Base-by-base conservation (phyloP, 2,797 vertebrate genomes). In the Hybognathus amarus region DNA sequence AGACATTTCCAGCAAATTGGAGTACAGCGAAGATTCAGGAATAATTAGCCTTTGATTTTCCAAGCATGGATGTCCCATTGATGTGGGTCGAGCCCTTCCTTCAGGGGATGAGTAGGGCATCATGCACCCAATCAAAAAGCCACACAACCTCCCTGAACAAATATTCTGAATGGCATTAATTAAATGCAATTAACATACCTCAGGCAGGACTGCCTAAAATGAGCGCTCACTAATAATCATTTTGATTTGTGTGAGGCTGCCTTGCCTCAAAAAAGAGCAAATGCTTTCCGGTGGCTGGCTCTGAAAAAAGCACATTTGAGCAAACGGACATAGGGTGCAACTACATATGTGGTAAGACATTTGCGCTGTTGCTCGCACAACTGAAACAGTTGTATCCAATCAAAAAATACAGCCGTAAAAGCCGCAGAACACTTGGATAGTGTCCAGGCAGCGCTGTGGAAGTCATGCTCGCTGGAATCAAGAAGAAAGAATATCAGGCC, bases 321-420 rank as follows among this genome's bases (percentile, higher is more conserved):
- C 52, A 79, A 79, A 42, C 0, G 42, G 9, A 77, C 56, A 20
- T 20, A 54, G 36, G 64, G 61, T 66, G 45, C 52, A 80, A 24
- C 68, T 18, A 33, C 20, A 73, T 54, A 71, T 61, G 52, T 59
- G 27, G 36, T 13, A 20, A 24, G 45, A 67, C 45, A n/a, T 76
- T 56, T 67, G 5, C 24, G 2, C 63, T 17, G 52, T 45, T 77
- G 81, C 71, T 45, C 63, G 2, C 45, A 67, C 61, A 67, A 54
- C 47, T 7, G 6, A 76, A 82, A 76, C 71, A 76, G 80, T 82
- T 76, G 80, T 67, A 76, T 82, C 45, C 71, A 54, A 82, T 82
- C 45, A 54, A 36, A 76, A 76, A 68, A 83, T 54, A 76, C 22
- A 42, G 59, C 33, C 47, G 61, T 67, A 68, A 68, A 83, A 83